Conservation (phyloP, 2,797 vertebrate genomes). For the Lepilemur ruficaudatus region DNA sequence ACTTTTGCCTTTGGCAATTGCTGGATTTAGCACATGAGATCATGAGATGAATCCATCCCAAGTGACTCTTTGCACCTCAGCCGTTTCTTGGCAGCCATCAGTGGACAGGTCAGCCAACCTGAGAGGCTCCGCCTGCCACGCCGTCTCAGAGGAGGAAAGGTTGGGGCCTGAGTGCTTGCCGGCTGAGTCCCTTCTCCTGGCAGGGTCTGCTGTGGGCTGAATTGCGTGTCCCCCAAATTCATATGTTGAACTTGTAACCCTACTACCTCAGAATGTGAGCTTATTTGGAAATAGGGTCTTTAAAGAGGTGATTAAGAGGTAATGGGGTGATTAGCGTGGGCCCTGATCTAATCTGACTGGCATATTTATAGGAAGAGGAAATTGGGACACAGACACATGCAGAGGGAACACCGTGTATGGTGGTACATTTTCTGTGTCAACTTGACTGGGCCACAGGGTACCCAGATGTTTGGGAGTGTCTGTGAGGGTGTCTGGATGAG, state of each 20-base stretch:
- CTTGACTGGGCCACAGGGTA: neutral
- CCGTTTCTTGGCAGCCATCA: neutral
- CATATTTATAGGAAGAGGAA: neutral
- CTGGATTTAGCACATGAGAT: neutral
- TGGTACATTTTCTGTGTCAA: neutral
- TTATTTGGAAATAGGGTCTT: neutral
- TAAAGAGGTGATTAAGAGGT: neutral
- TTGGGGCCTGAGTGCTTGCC: neutral
- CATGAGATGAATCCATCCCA: rapidly evolving
- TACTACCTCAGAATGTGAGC: neutral
- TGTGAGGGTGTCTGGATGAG: neutral
- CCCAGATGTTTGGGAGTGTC: neutral
- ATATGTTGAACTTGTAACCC: neutral
- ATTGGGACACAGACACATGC: neutral
- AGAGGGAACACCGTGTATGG: rapidly evolving
- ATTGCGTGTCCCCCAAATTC: neutral
- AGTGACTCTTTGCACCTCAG: neutral
- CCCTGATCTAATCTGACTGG: neutral
- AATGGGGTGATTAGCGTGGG: neutral
- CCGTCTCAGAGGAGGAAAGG: neutral
- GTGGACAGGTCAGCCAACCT: neutral
- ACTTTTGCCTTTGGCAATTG: neutral
- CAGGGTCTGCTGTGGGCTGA: neutral
- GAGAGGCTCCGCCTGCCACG: neutral
- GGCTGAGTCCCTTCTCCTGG: too few species aligned